Evolutionary conservation across 2,888 invertebrate species (phyloP).

Genomic region (Aproaerema taeniolella): DNA sequence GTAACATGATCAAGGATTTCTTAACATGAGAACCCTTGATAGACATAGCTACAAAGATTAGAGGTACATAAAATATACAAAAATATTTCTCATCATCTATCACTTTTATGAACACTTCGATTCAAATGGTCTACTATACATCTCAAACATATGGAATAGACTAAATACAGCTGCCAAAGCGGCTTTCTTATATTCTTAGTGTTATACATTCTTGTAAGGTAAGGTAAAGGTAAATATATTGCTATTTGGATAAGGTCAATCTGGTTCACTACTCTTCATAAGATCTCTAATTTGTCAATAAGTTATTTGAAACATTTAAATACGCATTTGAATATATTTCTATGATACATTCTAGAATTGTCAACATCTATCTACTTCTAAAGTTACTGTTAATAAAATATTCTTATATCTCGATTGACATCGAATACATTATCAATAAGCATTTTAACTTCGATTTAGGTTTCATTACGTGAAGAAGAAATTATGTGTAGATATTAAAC

Average conservation of each 20-base stretch:
- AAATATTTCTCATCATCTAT: constrained; percentile 69
- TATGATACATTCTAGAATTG: constrained; percentile 42
- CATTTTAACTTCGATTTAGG: no score
- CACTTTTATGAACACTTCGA: constrained; percentile 72
- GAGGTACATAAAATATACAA: constrained; percentile 63
- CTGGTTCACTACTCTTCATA: constrained; percentile 34
- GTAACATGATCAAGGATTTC: not conserved
- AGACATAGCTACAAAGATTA: constrained; percentile 43
- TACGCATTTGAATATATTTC: constrained; percentile 33
- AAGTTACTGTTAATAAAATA: constrained; percentile 35
- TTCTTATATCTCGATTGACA: no score
- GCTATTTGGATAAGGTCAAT: constrained; percentile 7
- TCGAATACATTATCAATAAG: no score
- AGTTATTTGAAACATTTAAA: constrained; percentile 29
- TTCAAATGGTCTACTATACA: constrained; percentile 62
- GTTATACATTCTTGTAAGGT: no score
- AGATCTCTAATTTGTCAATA: constrained; percentile 55
- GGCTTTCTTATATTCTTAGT: no score
- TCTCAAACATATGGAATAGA: no score
- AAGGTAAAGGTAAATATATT: constrained; percentile 3
- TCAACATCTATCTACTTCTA: constrained; percentile 63
- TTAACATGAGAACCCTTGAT: no score
- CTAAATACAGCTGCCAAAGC: no score
- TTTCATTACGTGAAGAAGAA: no score
- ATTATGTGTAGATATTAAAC: constrained; percentile 23